Evolutionary conservation across 2,797 vertebrate genomes (phyloP).

Genomic region (Babyrousa celebensis): DNA sequence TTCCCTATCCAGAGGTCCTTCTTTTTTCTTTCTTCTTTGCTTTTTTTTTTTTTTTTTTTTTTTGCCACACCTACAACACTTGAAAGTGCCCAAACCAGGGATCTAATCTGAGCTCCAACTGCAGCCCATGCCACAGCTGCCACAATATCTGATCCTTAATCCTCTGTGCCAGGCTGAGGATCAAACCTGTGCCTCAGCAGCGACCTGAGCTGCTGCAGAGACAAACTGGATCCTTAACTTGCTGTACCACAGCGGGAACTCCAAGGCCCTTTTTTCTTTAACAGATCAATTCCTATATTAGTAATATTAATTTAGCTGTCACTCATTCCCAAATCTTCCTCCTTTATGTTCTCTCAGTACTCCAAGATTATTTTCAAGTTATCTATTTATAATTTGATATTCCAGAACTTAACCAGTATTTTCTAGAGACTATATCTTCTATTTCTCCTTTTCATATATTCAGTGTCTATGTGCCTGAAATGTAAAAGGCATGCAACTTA

Average conservation of each 20-base stretch:
- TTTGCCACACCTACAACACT: too few relatives aligned
- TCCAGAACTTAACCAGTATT: neutral
- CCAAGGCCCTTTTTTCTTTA: neutral
- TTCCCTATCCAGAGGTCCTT: neutral
- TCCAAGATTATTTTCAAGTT: neutral
- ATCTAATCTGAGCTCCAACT: too few relatives aligned
- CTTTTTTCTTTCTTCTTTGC: neutral
- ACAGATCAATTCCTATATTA: neutral
- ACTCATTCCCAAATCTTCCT: neutral
- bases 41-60: too few relatives aligned
- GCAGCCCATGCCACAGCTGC: too few relatives aligned
- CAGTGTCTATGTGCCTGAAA: neutral
- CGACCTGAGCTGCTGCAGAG: too few relatives aligned
- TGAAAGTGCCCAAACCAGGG: too few relatives aligned
- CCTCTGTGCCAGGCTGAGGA: too few relatives aligned
- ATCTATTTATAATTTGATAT: neutral
- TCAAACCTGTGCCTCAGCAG: too few relatives aligned
- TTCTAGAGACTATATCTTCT: neutral
- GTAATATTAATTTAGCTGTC: neutral
- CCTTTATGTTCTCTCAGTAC: neutral
- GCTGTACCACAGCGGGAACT: too few relatives aligned
- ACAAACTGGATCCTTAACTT: too few relatives aligned
- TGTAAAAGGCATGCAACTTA: neutral
- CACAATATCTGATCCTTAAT: too few relatives aligned
- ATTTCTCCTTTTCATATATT: neutral